Evolutionary conservation across 2,888 invertebrate species (phyloP), one percentile per base, ranked within the genome.

Genomic region (Antitype chi): DNA sequence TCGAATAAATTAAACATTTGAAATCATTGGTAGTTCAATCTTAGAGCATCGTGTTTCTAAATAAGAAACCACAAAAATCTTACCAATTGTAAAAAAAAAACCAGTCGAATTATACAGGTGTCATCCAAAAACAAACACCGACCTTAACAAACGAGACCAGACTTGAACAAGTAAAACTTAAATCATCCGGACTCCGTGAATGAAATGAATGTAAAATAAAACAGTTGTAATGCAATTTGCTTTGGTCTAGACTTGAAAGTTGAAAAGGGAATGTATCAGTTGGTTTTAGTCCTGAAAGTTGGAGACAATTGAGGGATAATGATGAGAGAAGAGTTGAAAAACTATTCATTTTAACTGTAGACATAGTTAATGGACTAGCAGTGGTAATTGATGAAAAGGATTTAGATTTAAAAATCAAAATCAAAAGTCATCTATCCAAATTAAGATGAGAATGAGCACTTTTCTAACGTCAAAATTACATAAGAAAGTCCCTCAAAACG

Each of bases 201-300:
- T 82, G 66, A 82, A 80, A 82, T 82, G 75, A 85, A 84, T 85
- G 85, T 85, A 76, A 84, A 84, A 85, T 84, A 82, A 84, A 82
- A 84, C 75, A 76, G 78, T 84, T 82, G 82, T 82, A 85, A 85
- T 76, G 85, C 78, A 81, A 85, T 84, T 85, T 81, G 55, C 75
- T 73, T 70, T 70, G 74, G 85, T 79, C 82, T 82, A 71, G 75
- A 84, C 83, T 75, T 28, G 60, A 28, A 60, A 66, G 57, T 72
- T 83, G 74, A 83, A 64, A 73, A 66, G 66, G 60, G 55, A 69
- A 52, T 75, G 71, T 83, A 74, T 84, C 66, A 63, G 59, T 68
- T 74, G 64, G 74, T 71, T 79, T 80, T 57, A 67, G 60, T 76
- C 77, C 75, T 75, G 49, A 67, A 82, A 80, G 9, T 67, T 70